Percentiles rank a stretch among this genome's conserved stretches.
Evolutionary conservation across 2,888 invertebrate species (phyloP).

Genomic region (Drosophila antonietae): DNA sequence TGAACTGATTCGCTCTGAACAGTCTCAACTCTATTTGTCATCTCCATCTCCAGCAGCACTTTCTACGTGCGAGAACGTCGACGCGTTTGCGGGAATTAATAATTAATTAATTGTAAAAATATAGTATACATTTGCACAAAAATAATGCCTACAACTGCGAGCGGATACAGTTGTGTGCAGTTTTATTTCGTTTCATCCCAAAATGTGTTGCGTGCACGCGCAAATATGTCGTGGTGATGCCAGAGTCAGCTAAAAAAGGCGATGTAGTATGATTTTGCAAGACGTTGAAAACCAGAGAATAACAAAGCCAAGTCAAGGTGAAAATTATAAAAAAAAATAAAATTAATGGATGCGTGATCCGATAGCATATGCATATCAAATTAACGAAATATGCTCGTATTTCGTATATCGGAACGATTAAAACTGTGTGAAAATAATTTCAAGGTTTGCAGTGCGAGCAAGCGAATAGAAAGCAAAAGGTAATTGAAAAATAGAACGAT

Average conservation of each 20-base stretch:
- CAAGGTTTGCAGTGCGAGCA: slow-evolving; percentile 76
- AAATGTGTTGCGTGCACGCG: slow-evolving; percentile 61
- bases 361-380: slow-evolving; percentile 77
- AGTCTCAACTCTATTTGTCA: slow-evolving; percentile 26
- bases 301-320: slow-evolving; percentile 74
- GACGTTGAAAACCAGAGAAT: slow-evolving; percentile 65
- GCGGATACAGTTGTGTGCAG: slow-evolving; percentile 52
- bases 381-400: slow-evolving; percentile 74
- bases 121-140: slow-evolving; percentile 50
- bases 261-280: slow-evolving; percentile 80
- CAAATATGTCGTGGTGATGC: slow-evolving; percentile 64
- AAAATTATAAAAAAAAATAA: slow-evolving; percentile 61
- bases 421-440: slow-evolving; percentile 80
- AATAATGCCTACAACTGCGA: slow-evolving; percentile 51
- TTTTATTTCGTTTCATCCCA: slow-evolving; percentile 47
- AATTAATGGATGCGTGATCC: slow-evolving; percentile 72
- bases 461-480: slow-evolving; percentile 79
- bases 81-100: slow-evolving; percentile 66
- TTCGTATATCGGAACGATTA: slow-evolving; percentile 70
- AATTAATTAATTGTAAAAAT: slow-evolving; percentile 58
- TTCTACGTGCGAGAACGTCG: slow-evolving; percentile 54
- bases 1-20: slow-evolving; percentile 6
- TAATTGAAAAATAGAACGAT: slow-evolving; percentile 79
- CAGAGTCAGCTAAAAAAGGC: slow-evolving; percentile 71
- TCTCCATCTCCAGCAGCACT: slow-evolving; percentile 49